phyloP scores from a whole-genome alignment of 2,113 vertebrate species.

The Odontesthes bonariensis region DNA sequence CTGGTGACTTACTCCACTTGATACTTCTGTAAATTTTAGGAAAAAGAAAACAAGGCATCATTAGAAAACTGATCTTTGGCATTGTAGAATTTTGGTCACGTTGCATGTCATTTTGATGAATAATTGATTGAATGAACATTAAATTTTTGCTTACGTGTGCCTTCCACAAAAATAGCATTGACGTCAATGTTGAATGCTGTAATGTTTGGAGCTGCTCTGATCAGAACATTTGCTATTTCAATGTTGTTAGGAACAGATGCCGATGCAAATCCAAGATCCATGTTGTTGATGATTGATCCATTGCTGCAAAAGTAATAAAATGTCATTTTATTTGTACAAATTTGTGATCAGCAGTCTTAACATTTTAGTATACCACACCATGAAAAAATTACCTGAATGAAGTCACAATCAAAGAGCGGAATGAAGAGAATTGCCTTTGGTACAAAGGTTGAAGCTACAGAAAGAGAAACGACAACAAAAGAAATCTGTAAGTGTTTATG shows the following conservation, averaged over 20 bases:
- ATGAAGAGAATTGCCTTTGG: neutral
- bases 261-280: neutral
- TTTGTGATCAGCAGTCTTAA: neutral
- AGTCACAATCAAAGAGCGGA: slow-evolving; percentile 1
- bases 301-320: slow-evolving; percentile 29
- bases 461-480: slow-evolving; percentile 1
- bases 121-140: too few species aligned
- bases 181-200: slow-evolving; percentile 45
- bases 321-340: neutral
- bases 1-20: slow-evolving; percentile 35
- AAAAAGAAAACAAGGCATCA: neutral
- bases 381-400: slow-evolving; percentile 38
- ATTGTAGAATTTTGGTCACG: neutral
- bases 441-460: slow-evolving; percentile 37
- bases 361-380: neutral
- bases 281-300: slow-evolving; percentile 52
- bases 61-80: neutral
- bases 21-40: slow-evolving; percentile 20
- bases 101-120: neutral
- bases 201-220: slow-evolving; percentile 19
- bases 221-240: slow-evolving; percentile 32
- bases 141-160: slow-evolving; percentile 12
- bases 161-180: slow-evolving; percentile 28
- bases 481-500: neutral
- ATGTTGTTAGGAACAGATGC: slow-evolving; percentile 17